Base-by-base conservation (phyloP, 2,113 vertebrate species). In the Condylura cristata region DNA sequence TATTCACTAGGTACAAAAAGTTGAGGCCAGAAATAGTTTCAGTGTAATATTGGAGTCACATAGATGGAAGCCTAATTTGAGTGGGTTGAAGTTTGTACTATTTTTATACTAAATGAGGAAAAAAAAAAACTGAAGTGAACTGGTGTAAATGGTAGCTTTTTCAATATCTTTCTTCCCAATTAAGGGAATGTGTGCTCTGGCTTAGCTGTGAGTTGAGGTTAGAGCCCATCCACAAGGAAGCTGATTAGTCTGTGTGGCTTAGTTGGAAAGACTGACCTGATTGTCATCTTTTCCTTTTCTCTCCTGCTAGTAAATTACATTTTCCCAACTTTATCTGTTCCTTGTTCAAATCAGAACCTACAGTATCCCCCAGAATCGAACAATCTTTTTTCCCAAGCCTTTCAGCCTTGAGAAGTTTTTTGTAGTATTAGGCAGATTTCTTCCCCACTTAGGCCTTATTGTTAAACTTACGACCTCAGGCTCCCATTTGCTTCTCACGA, bases 111-210 rank as follows among this genome's bases (percentile, higher is more conserved):
- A 48, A 75, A 44, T 81, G 83, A 82, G 86, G 24, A 18, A 65
- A 30, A 39, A 46, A 48, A 32, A 37, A 72, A n/a, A 34, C 90
- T 93, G 90, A 8, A 28, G 8, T 37, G 44, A n/a, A 61, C 46
- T 46, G 32, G 34, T 71, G 34, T 78, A 79, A 81, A 53, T 60
- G 70, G 80, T 12, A 86, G 81, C 30, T 72, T 91, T 96, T 97
- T 93, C 81, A 89, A 94, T 87, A 89, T 75, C 18, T 74, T 26
- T 56, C 91, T 95, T 96, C 86, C 87, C 87, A 61, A 1, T 71
- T 90, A 95, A 91, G 81, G 84, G 22, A 80, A 89, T 87, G 41
- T 92, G 46, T 34, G 66, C 24, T 71, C 74, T 72, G 34, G 18
- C 90, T 46, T 72, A 83, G 92, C 78, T 90, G 74, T 71, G 70